These are phyloP conservation scores for Sogatella furcifera DNA, from an alignment of 1,140 invertebrate genomes.

Conservation along the genomic window DNA sequence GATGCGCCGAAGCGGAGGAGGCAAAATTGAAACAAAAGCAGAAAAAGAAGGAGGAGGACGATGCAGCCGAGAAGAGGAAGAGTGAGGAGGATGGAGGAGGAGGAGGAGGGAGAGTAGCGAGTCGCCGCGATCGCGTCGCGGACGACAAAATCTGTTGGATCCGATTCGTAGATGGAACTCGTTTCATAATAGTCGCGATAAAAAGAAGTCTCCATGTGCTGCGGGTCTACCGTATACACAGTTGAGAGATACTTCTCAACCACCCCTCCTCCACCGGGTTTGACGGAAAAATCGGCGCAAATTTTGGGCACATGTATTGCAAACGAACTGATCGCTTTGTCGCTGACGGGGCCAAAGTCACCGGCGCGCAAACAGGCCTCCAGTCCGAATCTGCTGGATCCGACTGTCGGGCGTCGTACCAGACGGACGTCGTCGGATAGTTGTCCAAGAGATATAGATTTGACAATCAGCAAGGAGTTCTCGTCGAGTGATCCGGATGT, in stretches of 20 bases:
- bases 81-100: background rate
- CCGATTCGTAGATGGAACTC: conserved; percentile 44
- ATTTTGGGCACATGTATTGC: conserved; percentile 10
- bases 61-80: conserved; percentile 1
- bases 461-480: conserved; percentile 11
- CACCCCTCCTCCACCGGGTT: conserved; percentile 1
- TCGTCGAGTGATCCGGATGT: conserved; percentile 18
- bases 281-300: conserved; percentile 6
- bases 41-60: conserved; percentile 4
- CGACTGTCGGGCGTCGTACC: background rate
- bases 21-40: conserved; percentile 29
- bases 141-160: conserved; percentile 19
- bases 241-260: conserved; percentile 5
- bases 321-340: conserved; percentile 11
- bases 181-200: conserved; percentile 33
- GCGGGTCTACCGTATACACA: conserved; percentile 19
- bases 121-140: background rate
- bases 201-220: conserved; percentile 7
- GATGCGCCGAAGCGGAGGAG: conserved; percentile 29
- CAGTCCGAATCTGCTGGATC: conserved; percentile 13
- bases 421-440: conserved; percentile 9
- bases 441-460: conserved; percentile 4
- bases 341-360: conserved; percentile 4
- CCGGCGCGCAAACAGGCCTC: conserved; percentile 16
- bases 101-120: background rate